Conservation (phyloP, 2,113 vertebrate genomes). For the Ctenomys sociabilis region DNA sequence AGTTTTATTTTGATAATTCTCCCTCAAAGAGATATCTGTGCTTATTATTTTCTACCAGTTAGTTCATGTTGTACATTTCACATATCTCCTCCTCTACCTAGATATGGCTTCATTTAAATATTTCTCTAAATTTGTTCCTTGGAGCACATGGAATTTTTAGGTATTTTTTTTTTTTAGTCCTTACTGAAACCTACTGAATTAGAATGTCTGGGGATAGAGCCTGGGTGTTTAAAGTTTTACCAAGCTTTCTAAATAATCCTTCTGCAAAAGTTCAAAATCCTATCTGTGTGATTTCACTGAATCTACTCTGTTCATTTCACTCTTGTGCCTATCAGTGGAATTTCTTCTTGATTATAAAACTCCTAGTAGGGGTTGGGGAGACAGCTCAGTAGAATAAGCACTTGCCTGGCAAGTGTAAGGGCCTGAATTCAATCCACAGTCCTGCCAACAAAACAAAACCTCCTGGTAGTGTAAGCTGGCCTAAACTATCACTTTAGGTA, state of each 20-base stretch:
- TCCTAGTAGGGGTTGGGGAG: no score
- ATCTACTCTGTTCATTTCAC: not conserved
- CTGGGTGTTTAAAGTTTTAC: constrained; percentile 13
- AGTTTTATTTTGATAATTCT: constrained; percentile 2
- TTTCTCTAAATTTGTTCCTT: not conserved
- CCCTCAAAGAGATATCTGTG: not conserved
- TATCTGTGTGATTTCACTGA: not conserved
- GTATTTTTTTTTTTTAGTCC: not conserved
- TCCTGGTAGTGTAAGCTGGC: not conserved
- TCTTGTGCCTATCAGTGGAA: not conserved
- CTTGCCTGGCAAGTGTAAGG: no score
- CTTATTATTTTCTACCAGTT: not conserved
- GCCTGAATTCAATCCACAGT: no score
- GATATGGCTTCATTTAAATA: not conserved
- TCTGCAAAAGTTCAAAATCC: not conserved
- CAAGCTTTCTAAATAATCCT: not conserved
- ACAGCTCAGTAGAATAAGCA: no score
- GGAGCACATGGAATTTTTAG: not conserved
- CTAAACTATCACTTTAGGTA: not conserved
- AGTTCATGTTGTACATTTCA: not conserved
- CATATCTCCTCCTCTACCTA: not conserved
- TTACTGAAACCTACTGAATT: constrained; percentile 14
- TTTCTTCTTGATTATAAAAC: not conserved
- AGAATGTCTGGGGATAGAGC: not conserved
- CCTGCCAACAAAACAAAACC: no score